Base-by-base conservation (phyloP, 2,797 vertebrate species). In the Tapirus indicus region DNA sequence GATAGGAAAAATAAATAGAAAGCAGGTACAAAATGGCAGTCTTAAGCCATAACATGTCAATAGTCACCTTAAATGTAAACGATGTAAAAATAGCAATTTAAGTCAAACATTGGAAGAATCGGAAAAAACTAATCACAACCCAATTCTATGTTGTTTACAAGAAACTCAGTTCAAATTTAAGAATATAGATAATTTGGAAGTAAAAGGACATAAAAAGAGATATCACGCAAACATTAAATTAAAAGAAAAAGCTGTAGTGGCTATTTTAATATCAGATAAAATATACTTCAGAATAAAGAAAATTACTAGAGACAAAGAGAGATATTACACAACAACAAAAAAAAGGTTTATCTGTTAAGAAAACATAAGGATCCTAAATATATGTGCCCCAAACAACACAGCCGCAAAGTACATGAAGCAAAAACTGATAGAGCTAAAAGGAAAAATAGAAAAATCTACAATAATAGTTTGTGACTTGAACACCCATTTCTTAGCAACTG, bases 81-180 rank as follows among this genome's bases (percentile, higher is more conserved):
- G 23, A 7, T 71, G 1, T 44, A 69, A 69, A 80, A 25, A 56
- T 47, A 78, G 1, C 44, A 72, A 54, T 54, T 93, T 75, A 79
- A 80, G 14, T 58, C 13, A 92, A 4, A 77, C 52, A 60, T 7
- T 35, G 11, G 12, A n/a, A 38, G 9, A n/a, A 1, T 69, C 23
- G 5, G 29, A 49, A 47, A 49, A 75, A 88, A 69, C 69, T 71
- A 60, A 54, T 93, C 11, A 88, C 1, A 60, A 52, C 7, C 27
- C 17, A 84, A 41, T 41, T 90, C 20, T 85, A 20, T 49, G 9
- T n/a, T 71, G 29, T 62, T 78, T 69, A 79, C 6, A 89, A 71
- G n/a, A 92, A 66, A 35, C 41, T 29, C 56, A 60, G 17, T 38
- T 78, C 44, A 88, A 91, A 84, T n/a, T 72, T 68, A 74, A 84